Conservation (phyloP, 2,797 vertebrate genomes). For the Danio aesculapii region DNA sequence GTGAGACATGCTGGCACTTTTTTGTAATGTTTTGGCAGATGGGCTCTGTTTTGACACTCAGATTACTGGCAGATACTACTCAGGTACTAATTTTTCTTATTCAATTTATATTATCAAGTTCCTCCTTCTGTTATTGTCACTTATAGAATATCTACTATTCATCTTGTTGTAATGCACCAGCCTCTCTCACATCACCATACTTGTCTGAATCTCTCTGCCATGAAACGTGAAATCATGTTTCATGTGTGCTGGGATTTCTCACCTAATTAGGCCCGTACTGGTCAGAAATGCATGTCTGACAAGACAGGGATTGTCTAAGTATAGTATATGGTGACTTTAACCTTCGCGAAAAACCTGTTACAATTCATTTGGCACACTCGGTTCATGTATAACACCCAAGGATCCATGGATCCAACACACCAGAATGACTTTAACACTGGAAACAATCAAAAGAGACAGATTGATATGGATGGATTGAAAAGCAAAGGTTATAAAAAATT, state of each 20-base stretch:
- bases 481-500: not conserved
- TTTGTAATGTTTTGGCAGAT: conserved; percentile 5
- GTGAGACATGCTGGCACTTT: not conserved
- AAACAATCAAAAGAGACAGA: not conserved
- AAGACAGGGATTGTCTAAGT: not conserved
- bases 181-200: not conserved
- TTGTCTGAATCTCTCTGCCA: not conserved
- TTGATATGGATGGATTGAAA: not conserved
- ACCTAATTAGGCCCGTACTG: conserved; percentile 3
- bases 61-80: not conserved
- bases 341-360: not conserved
- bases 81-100: not conserved
- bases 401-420: conserved; percentile 5
- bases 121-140: not conserved
- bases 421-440: not conserved
- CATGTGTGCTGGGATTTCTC: conserved; percentile 3
- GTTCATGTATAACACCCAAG: not conserved
- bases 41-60: not conserved
- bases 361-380: not conserved
- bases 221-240: not conserved
- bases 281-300: conserved; percentile 11
- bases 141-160: too few relatives aligned
- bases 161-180: not conserved
- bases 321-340: not conserved
- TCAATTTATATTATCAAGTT: not conserved